These are phyloP conservation scores for Rhagophthalmus giganteus DNA, from an alignment of 2,888 invertebrate species.

Conservation along the genomic window DNA sequence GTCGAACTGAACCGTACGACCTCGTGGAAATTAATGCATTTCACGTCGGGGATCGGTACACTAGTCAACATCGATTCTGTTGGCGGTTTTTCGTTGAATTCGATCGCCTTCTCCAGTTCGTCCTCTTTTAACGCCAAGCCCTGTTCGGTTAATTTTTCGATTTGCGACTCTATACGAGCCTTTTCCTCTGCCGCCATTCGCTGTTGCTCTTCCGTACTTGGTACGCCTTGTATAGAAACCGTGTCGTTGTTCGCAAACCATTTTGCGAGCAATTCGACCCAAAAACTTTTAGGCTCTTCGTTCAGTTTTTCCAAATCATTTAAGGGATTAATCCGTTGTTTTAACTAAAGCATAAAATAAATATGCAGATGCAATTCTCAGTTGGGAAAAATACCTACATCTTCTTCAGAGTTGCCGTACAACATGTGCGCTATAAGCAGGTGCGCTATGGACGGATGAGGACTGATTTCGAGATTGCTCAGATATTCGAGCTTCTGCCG, in stretches of 20 bases:
- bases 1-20: conserved; percentile 56
- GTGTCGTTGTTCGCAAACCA: conserved; percentile 68
- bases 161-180: conserved; percentile 68
- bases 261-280: conserved; percentile 69
- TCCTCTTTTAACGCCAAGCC: conserved; percentile 69
- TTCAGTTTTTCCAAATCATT: conserved; percentile 63
- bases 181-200: conserved; percentile 75
- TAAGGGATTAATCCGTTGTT: conserved; percentile 70
- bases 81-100: conserved; percentile 75
- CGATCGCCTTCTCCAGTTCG: conserved; percentile 68
- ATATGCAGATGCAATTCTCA: neutral
- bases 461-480: conserved; percentile 73
- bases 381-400: conserved; percentile 61
- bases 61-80: conserved; percentile 71
- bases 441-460: conserved; percentile 76
- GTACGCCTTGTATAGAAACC: conserved; percentile 66
- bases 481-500: conserved; percentile 70
- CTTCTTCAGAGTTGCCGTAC: conserved; percentile 73
- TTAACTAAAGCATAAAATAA: conserved; percentile 58
- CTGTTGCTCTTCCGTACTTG: conserved; percentile 66
- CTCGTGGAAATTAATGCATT: conserved; percentile 70
- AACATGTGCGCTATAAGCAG: conserved; percentile 81
- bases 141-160: conserved; percentile 64
- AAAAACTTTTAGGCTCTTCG: conserved; percentile 66
- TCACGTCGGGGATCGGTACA: conserved; percentile 75